phyloP scores from a whole-genome alignment of 2,113 vertebrate species.

The Copsychus sechellarum region DNA sequence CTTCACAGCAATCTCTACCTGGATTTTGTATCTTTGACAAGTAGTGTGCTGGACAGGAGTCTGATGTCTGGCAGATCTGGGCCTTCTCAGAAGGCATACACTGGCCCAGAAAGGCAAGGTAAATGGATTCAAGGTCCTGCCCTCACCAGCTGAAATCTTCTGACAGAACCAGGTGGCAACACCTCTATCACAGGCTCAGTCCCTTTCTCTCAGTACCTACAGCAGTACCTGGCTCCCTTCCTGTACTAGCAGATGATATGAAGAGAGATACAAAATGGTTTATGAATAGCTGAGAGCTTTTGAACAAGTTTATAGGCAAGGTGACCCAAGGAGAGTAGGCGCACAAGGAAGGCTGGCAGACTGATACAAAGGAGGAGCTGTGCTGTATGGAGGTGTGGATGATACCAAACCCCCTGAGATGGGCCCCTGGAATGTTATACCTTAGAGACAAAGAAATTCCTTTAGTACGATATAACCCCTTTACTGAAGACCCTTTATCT shows the following conservation, averaged over 20 bases:
- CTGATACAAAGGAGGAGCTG: not conserved
- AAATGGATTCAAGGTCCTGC: not conserved
- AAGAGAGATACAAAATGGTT: not conserved
- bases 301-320: not conserved
- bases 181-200: not conserved
- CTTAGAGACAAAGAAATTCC: too few relatives aligned
- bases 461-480: too few relatives aligned
- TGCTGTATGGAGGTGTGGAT: too few relatives aligned
- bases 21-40: accelerated
- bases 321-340: not conserved
- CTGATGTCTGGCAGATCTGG: not conserved
- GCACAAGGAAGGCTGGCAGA: not conserved
- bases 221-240: not conserved
- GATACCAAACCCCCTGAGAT: too few relatives aligned
- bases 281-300: not conserved
- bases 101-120: not conserved
- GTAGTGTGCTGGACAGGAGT: not conserved
- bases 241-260: not conserved
- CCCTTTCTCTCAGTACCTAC: not conserved
- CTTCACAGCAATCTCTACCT: not conserved
- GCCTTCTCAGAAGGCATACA: not conserved
- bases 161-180: not conserved
- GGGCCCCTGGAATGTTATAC: too few relatives aligned
- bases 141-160: not conserved
- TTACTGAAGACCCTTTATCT: too few relatives aligned